Evolutionary conservation across 2,797 vertebrate species (phyloP).

Genomic region (Microctenopoma lineatum): DNA sequence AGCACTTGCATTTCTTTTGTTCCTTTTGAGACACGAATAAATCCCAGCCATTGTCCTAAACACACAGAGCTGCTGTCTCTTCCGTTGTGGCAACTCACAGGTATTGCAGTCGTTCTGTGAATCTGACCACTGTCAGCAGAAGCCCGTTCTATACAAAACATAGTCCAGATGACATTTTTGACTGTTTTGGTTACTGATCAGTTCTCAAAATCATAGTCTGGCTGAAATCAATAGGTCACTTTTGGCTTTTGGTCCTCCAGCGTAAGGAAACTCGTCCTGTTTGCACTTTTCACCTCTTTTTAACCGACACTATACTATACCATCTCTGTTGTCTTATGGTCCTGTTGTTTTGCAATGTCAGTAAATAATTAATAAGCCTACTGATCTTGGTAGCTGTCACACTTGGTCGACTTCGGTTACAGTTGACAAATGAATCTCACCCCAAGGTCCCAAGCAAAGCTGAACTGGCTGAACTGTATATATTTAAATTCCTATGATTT

Average conservation of each 20-base stretch:
- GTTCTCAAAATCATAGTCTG: too few species aligned
- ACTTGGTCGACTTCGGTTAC: neutral
- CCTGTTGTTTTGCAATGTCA: neutral
- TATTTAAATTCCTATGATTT: neutral
- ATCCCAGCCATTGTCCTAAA: constrained; percentile 5
- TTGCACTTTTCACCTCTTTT: neutral
- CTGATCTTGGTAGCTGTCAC: neutral
- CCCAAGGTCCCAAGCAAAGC: too few species aligned
- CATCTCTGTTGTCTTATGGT: neutral
- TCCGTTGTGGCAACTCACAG: neutral
- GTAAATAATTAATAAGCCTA: neutral
- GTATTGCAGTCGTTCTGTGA: constrained; percentile 8
- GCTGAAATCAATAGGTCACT: neutral
- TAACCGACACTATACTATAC: neutral
- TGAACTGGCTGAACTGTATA: neutral
- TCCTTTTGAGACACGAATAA: neutral
- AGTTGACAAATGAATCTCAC: constrained; percentile 1
- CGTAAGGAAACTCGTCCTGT: neutral
- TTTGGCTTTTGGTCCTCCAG: neutral
- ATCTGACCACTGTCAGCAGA: neutral
- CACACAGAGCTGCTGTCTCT: constrained; percentile 14
- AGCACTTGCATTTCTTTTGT: neutral
- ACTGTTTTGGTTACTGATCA: too few species aligned
- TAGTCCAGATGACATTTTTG: too few species aligned
- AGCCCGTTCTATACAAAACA: too few species aligned